phyloP scores from a whole-genome alignment of 1,140 invertebrate species.

The Drosophila erecta region DNA sequence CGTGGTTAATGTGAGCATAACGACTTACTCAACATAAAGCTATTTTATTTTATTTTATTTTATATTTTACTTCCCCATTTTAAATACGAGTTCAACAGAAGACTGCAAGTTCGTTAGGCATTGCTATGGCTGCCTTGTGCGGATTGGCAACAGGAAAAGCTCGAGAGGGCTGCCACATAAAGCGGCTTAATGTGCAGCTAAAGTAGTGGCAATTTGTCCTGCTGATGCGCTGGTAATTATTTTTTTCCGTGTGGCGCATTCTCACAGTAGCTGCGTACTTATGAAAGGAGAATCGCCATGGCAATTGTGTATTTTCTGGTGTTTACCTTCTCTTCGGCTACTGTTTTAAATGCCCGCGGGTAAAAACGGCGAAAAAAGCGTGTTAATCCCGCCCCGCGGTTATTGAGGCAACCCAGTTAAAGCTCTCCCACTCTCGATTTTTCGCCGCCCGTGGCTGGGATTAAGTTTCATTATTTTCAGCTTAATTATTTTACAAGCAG shows the following conservation, averaged over 20 bases:
- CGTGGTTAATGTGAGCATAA: conserved; percentile 17
- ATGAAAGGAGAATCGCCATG: conserved; percentile 25
- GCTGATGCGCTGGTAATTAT: conserved; percentile 34
- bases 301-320: conserved; percentile 24
- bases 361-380: conserved; percentile 33
- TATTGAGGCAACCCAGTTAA: conserved; percentile 76
- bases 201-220: conserved; percentile 26
- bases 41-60: too few relatives aligned
- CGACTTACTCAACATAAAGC: conserved; percentile 11
- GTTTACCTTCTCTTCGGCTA: conserved; percentile 43
- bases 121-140: neutral
- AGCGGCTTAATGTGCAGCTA: conserved; percentile 15
- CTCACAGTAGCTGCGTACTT: conserved; percentile 13
- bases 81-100: neutral
- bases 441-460: conserved; percentile 45
- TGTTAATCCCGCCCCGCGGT: conserved; percentile 73
- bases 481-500: conserved; percentile 78
- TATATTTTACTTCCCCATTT: too few relatives aligned
- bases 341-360: conserved; percentile 41
- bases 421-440: conserved; percentile 42
- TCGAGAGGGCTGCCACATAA: neutral
- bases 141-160: neutral
- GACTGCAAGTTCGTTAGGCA: neutral
- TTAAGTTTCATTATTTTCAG: conserved; percentile 79
- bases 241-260: conserved; percentile 8